Base-by-base conservation (phyloP, 2,888 invertebrate species). In the Nyleta sp. region DNA sequence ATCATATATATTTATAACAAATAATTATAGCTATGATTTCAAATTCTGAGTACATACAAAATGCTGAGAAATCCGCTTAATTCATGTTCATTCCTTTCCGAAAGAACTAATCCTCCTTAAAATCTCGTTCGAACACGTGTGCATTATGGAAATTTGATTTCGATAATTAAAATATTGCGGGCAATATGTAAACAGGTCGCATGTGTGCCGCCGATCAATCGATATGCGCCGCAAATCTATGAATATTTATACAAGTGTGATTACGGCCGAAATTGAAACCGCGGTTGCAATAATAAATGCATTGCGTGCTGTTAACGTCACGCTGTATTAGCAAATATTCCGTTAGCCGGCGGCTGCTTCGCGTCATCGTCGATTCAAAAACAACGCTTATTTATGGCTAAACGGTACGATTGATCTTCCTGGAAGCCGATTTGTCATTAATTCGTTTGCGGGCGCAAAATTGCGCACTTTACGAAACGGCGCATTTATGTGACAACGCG, bases 241-340 rank as follows among this genome's bases (percentile, higher is more conserved):
- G 57, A 68, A 68, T 68, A 65, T 68, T 68, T 57, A 55, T 55
- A 44, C 24, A 31, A 46, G 17, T 42, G 33, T 48, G 55, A 57
- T 68, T 57, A 48, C 38, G 11, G 13, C 18, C 31, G 38, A 50
- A 57, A 59, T 59, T 59, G 48, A 40, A 31, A 59, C 48, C 46
- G 20, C 11, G 57, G 13, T 31, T 17, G 40, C 22, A 48, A 59
- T 59, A 70, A 70, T 50, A 57, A 59, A 70, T 70, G 57, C 57
- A 44, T 50, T 38, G 42, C 42, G n/a, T 48, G 40, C 24, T 38
- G 33, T 67, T 48, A 48, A 38, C 46, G 18, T 68, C 18, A 20
- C 28, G 57, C 57, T 35, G 33, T 44, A 55, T 57, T 55, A 55
- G 57, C 55, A 57, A 57, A 57, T 35, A 57, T 68, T 68, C 68